These are phyloP conservation scores for Megaceryle torquata DNA, from an alignment of 2,113 vertebrate species.

Conservation along the genomic window DNA sequence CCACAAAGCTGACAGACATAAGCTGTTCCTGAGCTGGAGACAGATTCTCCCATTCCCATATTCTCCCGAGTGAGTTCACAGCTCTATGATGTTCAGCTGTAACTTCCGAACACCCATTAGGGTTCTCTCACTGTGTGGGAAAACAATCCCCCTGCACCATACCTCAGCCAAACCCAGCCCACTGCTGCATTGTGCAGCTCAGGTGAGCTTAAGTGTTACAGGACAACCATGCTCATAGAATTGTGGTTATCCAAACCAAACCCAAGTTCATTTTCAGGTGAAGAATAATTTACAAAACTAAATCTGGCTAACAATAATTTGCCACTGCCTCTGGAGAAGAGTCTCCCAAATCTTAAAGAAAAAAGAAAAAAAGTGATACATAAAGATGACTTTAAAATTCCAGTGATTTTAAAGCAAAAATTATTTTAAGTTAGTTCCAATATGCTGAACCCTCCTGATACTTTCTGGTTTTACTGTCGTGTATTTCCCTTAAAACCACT, in stretches of 20 bases:
- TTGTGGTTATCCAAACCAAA: not conserved
- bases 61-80: not conserved
- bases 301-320: not conserved
- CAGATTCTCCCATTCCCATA: rapidly evolving
- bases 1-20: not conserved
- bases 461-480: not conserved
- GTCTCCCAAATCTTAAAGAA: not conserved
- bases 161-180: not conserved
- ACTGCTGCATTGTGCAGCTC: not conserved
- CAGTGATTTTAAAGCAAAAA: not conserved
- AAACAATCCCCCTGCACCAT: not conserved
- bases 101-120: not conserved
- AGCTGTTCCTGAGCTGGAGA: not conserved
- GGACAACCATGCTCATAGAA: not conserved
- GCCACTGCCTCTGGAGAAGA: rapidly evolving
- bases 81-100: not conserved
- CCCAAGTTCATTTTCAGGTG: not conserved
- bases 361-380: not conserved
- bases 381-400: not conserved
- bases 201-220: not conserved
- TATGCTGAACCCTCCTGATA: not conserved
- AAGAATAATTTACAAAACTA: not conserved
- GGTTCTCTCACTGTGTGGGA: too few species aligned
- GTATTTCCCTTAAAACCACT: not conserved
- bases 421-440: not conserved